These are phyloP conservation scores for Heliconius hewitsoni DNA, from an alignment of 1,140 invertebrate species.

Conservation along the genomic window DNA sequence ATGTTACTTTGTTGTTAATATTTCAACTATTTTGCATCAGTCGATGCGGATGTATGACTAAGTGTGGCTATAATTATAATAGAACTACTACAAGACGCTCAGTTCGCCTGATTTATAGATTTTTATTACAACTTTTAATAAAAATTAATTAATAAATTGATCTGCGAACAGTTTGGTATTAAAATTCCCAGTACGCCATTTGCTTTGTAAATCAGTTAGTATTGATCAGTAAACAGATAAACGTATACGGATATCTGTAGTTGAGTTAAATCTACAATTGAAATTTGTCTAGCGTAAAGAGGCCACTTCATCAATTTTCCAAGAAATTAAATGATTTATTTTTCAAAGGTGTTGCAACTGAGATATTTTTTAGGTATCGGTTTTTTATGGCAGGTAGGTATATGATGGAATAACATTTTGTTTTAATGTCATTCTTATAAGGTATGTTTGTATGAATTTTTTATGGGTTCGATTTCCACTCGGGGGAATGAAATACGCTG, in stretches of 20 bases:
- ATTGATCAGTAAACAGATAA: background rate
- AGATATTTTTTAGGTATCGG: background rate
- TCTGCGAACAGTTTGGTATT: background rate
- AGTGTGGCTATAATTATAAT: slow-evolving; percentile 33
- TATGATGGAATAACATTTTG: background rate
- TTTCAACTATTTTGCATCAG: slow-evolving; percentile 40
- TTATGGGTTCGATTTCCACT: too few relatives aligned
- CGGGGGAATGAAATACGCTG: too few relatives aligned
- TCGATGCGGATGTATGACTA: slow-evolving; percentile 44
- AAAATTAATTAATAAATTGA: background rate
- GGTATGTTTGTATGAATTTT: too few relatives aligned
- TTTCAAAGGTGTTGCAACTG: background rate
- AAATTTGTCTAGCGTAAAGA: slow-evolving; percentile 8
- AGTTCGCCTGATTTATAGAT: slow-evolving; percentile 7
- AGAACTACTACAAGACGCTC: background rate
- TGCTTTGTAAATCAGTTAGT: background rate
- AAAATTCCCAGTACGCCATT: background rate
- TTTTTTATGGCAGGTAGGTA: background rate
- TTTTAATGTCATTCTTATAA: too few relatives aligned
- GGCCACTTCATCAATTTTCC: background rate
- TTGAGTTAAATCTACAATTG: background rate
- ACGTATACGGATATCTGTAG: background rate
- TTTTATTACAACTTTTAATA: background rate
- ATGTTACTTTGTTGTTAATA: slow-evolving; percentile 28
- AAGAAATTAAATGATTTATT: background rate